Percentiles rank a stretch among this genome's conserved stretches.
phyloP scores from a whole-genome alignment of 64 coral and sea anemone species.

The Acropora tenuis region DNA sequence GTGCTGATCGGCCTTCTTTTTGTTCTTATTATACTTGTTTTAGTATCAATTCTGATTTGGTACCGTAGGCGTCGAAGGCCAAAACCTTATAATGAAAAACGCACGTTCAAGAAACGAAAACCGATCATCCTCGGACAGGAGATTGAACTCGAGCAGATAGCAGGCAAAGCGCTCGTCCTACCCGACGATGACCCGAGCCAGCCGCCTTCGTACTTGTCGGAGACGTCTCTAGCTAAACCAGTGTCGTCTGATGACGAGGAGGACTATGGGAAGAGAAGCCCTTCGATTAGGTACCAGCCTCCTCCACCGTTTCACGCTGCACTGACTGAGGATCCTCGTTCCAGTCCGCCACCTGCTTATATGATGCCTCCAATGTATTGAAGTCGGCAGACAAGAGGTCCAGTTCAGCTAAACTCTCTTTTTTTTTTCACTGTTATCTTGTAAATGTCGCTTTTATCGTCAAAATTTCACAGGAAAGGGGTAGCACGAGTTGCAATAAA shows the following conservation, averaged over 20 bases:
- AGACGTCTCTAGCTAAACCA: constrained; percentile 76
- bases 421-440: too few relatives aligned
- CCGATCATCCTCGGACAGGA: constrained; percentile 82
- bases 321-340: constrained; percentile 19
- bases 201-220: constrained; percentile 78
- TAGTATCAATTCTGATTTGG: constrained; percentile 51
- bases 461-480: too few relatives aligned
- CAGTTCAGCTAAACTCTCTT: too few relatives aligned
- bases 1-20: constrained; percentile 70
- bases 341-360: constrained; percentile 73
- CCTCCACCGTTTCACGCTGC: constrained; percentile 67
- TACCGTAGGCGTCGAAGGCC: constrained; percentile 66
- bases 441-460: too few relatives aligned
- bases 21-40: constrained; percentile 61
- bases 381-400: background rate
- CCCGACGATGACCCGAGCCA: constrained; percentile 67
- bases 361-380: constrained; percentile 69
- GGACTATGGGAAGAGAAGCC: constrained; percentile 71
- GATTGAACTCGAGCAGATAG: constrained; percentile 75
- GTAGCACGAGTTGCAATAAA: too few relatives aligned
- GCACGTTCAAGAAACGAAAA: constrained; percentile 84
- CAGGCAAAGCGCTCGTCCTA: constrained; percentile 78
- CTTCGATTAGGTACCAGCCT: constrained; percentile 70
- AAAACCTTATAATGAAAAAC: constrained; percentile 68
- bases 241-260: constrained; percentile 68